phyloP scores from a whole-genome alignment of 2,888 invertebrate species.

The Aphrophora alni region DNA sequence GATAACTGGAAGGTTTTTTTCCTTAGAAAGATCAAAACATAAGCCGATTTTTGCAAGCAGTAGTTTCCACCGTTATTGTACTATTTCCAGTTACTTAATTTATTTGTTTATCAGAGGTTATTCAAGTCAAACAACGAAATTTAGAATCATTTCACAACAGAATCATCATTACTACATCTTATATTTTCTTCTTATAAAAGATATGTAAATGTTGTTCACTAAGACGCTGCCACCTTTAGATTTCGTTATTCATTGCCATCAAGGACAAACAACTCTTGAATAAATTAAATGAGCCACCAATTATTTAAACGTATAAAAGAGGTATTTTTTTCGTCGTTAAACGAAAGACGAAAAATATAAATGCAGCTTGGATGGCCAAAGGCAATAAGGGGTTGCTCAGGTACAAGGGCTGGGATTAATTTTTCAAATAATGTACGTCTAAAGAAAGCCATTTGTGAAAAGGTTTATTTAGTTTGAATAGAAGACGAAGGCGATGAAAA shows the following conservation, averaged over 20 bases:
- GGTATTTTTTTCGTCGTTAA: neutral
- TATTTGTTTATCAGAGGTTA: no score
- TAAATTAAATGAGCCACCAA: neutral
- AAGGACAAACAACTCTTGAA: neutral
- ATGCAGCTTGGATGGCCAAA: neutral
- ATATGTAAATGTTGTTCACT: no score
- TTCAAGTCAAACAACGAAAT: no score
- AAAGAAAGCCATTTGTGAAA: constrained; percentile 3
- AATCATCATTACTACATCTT: no score
- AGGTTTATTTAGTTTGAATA: neutral
- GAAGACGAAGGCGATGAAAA: neutral
- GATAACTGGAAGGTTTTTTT: no score
- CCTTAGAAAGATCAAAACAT: no score
- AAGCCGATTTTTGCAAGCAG: no score
- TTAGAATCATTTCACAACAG: no score
- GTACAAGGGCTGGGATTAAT: neutral
- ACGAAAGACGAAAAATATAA: neutral
- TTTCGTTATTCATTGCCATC: neutral
- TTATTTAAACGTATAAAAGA: neutral
- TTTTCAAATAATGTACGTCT: constrained; percentile 6
- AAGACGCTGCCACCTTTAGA: neutral
- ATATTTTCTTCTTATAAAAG: no score
- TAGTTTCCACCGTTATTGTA: no score
- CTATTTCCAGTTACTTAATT: no score
- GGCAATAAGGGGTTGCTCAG: neutral